A percentile compares a stretch with the other conserved stretches of the same genome.
Evolutionary conservation across 2,888 invertebrate species (phyloP).

Genomic region (Drosophila vallismaia): DNA sequence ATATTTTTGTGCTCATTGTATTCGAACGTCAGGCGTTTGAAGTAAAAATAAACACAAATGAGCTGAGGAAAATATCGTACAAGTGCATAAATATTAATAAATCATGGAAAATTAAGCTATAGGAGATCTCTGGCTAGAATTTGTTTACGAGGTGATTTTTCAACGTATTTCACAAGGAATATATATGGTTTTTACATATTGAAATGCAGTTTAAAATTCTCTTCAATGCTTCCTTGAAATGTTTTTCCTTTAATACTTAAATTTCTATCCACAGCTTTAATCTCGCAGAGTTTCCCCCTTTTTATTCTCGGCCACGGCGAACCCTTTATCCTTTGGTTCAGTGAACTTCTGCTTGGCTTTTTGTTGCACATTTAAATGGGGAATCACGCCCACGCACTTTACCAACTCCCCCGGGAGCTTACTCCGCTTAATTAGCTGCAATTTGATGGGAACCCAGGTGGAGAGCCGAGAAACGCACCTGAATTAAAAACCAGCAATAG

Average conservation of each 20-base stretch:
- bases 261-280: constrained; percentile 36
- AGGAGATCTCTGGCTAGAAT: constrained; percentile 6
- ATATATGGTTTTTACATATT: too few species aligned
- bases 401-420: not conserved
- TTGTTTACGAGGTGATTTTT: not conserved
- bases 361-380: constrained; percentile 49
- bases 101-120: constrained; percentile 54
- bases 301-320: constrained; percentile 12
- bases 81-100: constrained; percentile 71
- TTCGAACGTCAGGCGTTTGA: constrained; percentile 39
- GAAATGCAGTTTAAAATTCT: too few species aligned
- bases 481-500: constrained; percentile 65
- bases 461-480: constrained; percentile 61
- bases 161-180: too few species aligned
- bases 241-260: constrained; percentile 10
- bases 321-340: constrained; percentile 58
- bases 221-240: too few species aligned
- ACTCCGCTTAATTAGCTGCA: constrained; percentile 61
- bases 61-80: constrained; percentile 16
- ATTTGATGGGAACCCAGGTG: constrained; percentile 48
- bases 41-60: constrained; percentile 64
- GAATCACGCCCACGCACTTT: constrained; percentile 38
- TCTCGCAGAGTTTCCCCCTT: constrained; percentile 19
- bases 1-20: constrained; percentile 41
- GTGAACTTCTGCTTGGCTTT: constrained; percentile 50